Evolutionary conservation across 2,113 vertebrate genomes (phyloP).

Genomic region (Amphiprion percula): DNA sequence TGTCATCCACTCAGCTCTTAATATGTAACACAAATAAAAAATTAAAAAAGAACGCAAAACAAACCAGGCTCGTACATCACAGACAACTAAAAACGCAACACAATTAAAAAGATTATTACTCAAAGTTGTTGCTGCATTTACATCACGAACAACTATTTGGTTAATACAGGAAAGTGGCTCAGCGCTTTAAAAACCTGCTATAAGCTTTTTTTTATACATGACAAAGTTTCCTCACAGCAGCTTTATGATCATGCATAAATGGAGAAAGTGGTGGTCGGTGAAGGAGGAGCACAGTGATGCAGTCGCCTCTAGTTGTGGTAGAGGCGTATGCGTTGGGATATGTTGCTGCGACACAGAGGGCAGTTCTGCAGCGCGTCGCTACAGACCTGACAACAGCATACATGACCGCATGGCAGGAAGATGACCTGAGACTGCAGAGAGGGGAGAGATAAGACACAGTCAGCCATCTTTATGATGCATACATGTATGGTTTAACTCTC

Average conservation of each 20-base stretch:
- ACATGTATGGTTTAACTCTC: too few species aligned
- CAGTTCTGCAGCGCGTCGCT: constrained; percentile 87
- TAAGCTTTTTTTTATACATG: constrained; percentile 14
- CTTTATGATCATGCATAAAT: constrained; percentile 51
- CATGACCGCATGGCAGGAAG: constrained; percentile 94
- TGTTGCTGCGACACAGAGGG: constrained; percentile 90
- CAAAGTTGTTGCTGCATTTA: constrained; percentile 2
- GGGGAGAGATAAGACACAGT: not conserved
- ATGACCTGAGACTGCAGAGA: constrained; percentile 88
- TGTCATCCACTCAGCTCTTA: not conserved
- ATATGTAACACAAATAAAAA: constrained; percentile 15
- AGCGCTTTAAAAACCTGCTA: constrained; percentile 17
- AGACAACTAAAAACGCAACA: not conserved
- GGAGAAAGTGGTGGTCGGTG: not conserved
- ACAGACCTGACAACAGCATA: constrained; percentile 94
- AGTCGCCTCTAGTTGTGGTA: constrained; percentile 80
- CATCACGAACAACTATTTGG: not conserved
- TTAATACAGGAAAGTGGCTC: constrained; percentile 48
- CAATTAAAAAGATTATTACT: constrained; percentile 11
- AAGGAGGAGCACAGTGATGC: not conserved
- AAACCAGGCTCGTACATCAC: not conserved
- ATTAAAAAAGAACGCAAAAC: not conserved
- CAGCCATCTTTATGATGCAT: not conserved
- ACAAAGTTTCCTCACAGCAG: constrained; percentile 24
- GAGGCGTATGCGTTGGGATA: constrained; percentile 89